Percentiles rank a stretch among this genome's conserved stretches.
These are phyloP conservation scores for Ectemnius cavifrons DNA, from an alignment of 2,888 invertebrate species.

Conservation along the genomic window DNA sequence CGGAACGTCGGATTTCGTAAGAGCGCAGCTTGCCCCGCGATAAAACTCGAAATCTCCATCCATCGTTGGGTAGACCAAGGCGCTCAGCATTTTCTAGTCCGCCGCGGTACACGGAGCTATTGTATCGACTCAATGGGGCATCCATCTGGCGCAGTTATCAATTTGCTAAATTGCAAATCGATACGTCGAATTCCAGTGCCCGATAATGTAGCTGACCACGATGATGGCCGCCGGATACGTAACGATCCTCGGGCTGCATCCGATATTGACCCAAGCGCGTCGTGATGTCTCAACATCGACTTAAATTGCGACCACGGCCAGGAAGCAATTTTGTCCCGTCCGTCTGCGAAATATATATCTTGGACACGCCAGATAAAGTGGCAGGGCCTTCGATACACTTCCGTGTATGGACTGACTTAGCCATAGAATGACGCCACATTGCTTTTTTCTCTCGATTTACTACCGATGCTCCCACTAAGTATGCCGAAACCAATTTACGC, in stretches of 20 bases:
- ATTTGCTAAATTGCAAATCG: constrained; percentile 75
- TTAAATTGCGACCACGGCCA: constrained; percentile 32
- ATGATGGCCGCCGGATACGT: constrained; percentile 29
- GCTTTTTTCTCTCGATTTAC: no score
- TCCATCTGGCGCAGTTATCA: constrained; percentile 73
- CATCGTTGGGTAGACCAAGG: constrained; percentile 22
- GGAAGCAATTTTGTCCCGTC: constrained; percentile 33
- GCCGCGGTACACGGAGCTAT: constrained; percentile 25
- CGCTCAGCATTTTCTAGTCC: constrained; percentile 17
- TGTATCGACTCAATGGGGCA: constrained; percentile 61
- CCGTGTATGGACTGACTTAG: background rate
- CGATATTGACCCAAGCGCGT: constrained; percentile 36
- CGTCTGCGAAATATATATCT: constrained; percentile 30
- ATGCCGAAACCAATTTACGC: no score
- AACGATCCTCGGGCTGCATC: constrained; percentile 39
- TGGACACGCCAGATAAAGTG: background rate
- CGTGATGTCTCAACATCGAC: constrained; percentile 34
- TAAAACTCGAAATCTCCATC: constrained; percentile 51
- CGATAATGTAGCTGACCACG: constrained; percentile 43
- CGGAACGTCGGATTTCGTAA: constrained; percentile 9
- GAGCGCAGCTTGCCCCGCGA: constrained; percentile 10
- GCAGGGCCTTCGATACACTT: background rate
- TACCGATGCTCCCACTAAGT: background rate
- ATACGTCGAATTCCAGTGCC: constrained; percentile 40
- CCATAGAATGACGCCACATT: background rate